Base-by-base conservation (phyloP, 2,113 vertebrate species). In the Chionis minor region DNA sequence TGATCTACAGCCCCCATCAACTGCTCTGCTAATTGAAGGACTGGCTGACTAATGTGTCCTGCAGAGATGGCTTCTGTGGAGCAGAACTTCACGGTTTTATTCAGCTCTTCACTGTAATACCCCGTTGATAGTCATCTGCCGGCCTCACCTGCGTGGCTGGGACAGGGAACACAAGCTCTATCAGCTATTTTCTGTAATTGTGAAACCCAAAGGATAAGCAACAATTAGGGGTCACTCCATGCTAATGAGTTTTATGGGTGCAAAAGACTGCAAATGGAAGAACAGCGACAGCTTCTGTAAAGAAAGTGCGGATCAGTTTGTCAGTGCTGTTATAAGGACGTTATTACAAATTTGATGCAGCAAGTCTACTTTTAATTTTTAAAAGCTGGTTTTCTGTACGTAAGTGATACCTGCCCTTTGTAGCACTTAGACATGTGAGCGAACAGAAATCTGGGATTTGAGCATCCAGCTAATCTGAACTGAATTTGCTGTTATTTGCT, bases 341-440 rank as follows among this genome's bases (percentile, higher is more conserved):
- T 26, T 23, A 28, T 47, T 58, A 30, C 30, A 33, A 27, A 24
- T 21, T 8, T 5, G 42, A 14, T 33, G 6, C 40, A 52, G 10
- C 7, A 14, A 78, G 12, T 45, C 44, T 56, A 6, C 9, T 21
- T 51, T 5, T 8, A 8, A 10, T 56, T 86, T 84, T 77, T 58
- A 19, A 70, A 77, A 74, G 22, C 56, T 59, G 18, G 11, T 79
- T 63, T 87, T 32, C 21, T 85, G 3, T 32, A 0, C 38, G 0
- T 45, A 27, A 58, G 27, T 62, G 2, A 6, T 13, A 33, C 49
- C 62, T 77, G 58, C 9, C 4, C 4, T 4, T 69, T 14, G 22
- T 42, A 51, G 22, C n/a, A 2, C 51, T 33, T 1, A 18, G 21
- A 4, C 4, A 1, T 4, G 14, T 12, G 56, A 21, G 28, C 0